Evolutionary conservation across 2,113 vertebrate species (phyloP).

Genomic region (Taurulus bubalis): DNA sequence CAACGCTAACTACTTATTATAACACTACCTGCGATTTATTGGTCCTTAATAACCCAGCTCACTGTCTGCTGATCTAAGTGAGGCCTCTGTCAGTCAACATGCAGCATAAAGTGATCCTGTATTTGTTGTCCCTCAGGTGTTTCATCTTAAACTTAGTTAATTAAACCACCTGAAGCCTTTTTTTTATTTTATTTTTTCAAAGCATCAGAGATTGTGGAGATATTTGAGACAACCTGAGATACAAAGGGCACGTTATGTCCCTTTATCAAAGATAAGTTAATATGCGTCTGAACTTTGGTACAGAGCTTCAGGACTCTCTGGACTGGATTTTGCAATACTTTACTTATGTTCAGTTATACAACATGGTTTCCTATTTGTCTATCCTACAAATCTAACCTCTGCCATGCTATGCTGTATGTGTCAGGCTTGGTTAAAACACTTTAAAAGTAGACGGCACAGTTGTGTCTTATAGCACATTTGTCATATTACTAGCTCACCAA

Average conservation of each 20-base stretch:
- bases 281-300: constrained; percentile 72
- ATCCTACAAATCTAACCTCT: constrained; percentile 24
- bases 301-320: constrained; percentile 58
- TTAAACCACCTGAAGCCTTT: not conserved
- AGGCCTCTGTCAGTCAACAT: not conserved
- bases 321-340: constrained; percentile 62
- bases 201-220: not conserved
- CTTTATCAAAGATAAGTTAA: constrained; percentile 55
- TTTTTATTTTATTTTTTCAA: not conserved
- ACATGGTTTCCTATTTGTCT: constrained; percentile 50
- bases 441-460: not conserved
- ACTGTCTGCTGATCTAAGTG: not conserved
- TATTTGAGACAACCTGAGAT: not conserved
- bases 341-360: constrained; percentile 54
- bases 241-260: constrained; percentile 6
- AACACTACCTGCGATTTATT: not conserved
- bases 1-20: not conserved
- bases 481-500: not conserved
- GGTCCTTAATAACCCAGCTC: not conserved
- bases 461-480: not conserved
- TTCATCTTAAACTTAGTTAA: not conserved
- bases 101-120: not conserved
- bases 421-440: not conserved
- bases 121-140: not conserved
- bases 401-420: not conserved